Percentiles rank a stretch among this genome's conserved stretches.
phyloP scores from a whole-genome alignment of 2,888 invertebrate genomes.

The Panopea generosa region DNA sequence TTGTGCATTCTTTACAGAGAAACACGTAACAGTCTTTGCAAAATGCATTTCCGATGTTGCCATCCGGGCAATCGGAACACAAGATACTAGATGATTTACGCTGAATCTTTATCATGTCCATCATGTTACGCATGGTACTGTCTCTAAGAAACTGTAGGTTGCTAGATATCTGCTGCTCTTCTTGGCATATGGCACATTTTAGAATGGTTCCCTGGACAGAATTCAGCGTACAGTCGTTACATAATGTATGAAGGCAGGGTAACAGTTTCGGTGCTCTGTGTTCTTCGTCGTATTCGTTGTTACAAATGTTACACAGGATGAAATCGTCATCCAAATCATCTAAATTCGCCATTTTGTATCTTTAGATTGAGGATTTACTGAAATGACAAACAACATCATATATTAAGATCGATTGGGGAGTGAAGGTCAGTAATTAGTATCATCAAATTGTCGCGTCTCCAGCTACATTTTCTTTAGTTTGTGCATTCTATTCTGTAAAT shows the following conservation, averaged over 20 bases:
- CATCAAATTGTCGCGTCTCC: too few relatives aligned
- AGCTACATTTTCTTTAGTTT: too few relatives aligned
- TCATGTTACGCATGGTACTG: slow-evolving; percentile 63
- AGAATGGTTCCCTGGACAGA: slow-evolving; percentile 48
- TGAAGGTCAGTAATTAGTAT: too few relatives aligned
- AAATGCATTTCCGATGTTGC: slow-evolving; percentile 60
- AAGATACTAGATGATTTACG: slow-evolving; percentile 59
- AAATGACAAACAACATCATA: background rate
- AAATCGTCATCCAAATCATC: slow-evolving; percentile 64
- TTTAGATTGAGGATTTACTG: background rate
- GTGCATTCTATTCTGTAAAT: too few relatives aligned
- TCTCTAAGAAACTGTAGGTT: slow-evolving; percentile 58
- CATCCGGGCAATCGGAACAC: slow-evolving; percentile 70
- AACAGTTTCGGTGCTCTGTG: slow-evolving; percentile 66
- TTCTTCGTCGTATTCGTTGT: slow-evolving; percentile 67
- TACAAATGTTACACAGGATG: slow-evolving; percentile 65
- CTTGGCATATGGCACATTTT: slow-evolving; percentile 59
- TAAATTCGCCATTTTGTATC: slow-evolving; percentile 53
- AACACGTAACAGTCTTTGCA: slow-evolving; percentile 70
- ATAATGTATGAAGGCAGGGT: slow-evolving; percentile 68
- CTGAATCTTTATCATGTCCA: slow-evolving; percentile 68
- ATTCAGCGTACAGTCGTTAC: slow-evolving; percentile 60
- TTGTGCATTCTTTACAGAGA: slow-evolving; percentile 66
- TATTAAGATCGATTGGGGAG: too few relatives aligned
- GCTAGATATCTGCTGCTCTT: slow-evolving; percentile 45